Base-by-base conservation (phyloP, 2,113 vertebrate species). In the Callopanchax toddi region DNA sequence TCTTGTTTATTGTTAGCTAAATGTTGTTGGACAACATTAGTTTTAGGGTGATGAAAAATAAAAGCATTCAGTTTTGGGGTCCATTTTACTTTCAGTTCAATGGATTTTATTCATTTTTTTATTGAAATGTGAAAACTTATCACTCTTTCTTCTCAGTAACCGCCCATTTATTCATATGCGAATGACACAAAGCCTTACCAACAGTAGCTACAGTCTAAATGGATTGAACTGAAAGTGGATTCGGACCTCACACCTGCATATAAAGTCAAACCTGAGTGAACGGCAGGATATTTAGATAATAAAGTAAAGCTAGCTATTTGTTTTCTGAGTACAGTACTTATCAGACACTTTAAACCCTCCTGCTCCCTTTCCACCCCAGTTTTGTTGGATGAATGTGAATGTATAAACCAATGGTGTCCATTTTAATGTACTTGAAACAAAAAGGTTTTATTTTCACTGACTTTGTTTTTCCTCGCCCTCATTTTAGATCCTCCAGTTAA, bases 331-430 rank as follows among this genome's bases (percentile, higher is more conserved):
- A 81, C 74, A 87, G 70, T 83, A 85, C 84, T 84, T 86, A 80
- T 76, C 79, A 84, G 89, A 87, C 89, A 90, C 89, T 90, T 87
- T 90, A 89, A 86, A 77, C 64, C 79, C 77, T 71, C 74, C 58
- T 61, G 51, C 60, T 70, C 61, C 75, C 79, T 57, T 76, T 66
- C 55, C 60, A 36, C 83, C 75, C 76, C 71, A 74, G 65, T 84
- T 82, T 59, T 81, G 72, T 85, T 87, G 81, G 86, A 83, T 83
- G 66, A 90, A 90, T 90, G 86, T 90, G 88, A 90, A 90, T 89
- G 89, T 90, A 87, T 78, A 83, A 87, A 86, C 78, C 76, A 77
- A 79, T 61, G 69, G 79, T 87, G 80, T 87, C 78, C 79, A 81
- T 85, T 85, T 67, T 80, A 80, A 74, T 86, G 85, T 89, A 86